Evolutionary conservation across 2,888 invertebrate species (phyloP).

Genomic region (Branchellion lobata): DNA sequence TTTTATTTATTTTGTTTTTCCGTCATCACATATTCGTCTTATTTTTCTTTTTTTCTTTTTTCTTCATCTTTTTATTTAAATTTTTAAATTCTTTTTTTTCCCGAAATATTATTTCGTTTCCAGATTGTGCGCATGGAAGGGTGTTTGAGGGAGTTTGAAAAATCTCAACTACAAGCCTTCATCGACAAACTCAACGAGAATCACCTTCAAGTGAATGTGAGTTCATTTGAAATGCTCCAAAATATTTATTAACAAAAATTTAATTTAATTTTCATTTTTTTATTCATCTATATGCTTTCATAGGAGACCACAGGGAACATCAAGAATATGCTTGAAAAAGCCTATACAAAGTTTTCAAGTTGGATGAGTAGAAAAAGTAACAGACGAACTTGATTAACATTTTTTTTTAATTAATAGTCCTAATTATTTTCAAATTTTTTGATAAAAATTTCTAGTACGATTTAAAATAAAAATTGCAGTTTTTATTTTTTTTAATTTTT

Average conservation of each 20-base stretch:
- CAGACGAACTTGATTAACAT: slow-evolving; percentile 35
- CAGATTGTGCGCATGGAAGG: slow-evolving; percentile 84
- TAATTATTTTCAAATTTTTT: too few species aligned
- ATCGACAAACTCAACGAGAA: slow-evolving; percentile 59
- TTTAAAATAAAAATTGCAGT: too few species aligned
- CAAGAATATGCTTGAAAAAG: slow-evolving; percentile 81
- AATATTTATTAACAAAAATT: not conserved
- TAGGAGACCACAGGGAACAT: slow-evolving; percentile 69
- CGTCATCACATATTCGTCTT: too few species aligned
- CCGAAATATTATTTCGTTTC: too few species aligned
- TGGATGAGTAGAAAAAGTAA: slow-evolving; percentile 70
- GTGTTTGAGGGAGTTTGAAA: slow-evolving; percentile 82
- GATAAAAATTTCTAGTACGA: too few species aligned
- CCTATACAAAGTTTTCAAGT: slow-evolving; percentile 79
- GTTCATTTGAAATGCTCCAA: slow-evolving; percentile 44
- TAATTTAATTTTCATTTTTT: slow-evolving; percentile 46
- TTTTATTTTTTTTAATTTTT: too few species aligned
- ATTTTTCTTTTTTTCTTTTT: too few species aligned
- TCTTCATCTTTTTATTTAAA: too few species aligned
- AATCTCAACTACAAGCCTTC: slow-evolving; percentile 71
- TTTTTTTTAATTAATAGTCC: not conserved
- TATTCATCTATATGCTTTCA: slow-evolving; percentile 4
- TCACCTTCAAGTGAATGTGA: slow-evolving; percentile 61
- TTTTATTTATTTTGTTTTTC: too few species aligned
- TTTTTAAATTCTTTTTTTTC: too few species aligned